phyloP scores from a whole-genome alignment of 2,797 vertebrate species.

The Syngnathus acus region DNA sequence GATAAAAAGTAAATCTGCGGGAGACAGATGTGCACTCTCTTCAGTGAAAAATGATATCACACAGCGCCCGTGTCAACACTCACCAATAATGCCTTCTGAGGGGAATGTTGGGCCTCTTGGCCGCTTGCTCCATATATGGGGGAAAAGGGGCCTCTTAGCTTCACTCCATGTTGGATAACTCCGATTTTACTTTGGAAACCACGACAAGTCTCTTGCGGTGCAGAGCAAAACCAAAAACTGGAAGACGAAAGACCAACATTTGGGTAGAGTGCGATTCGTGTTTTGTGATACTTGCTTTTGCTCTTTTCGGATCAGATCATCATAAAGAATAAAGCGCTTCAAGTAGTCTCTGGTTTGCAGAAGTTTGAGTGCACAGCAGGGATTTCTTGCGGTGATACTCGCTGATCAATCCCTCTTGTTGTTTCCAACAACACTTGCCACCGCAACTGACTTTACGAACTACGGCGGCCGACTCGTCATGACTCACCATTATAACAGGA shows the following conservation, averaged over 20 bases:
- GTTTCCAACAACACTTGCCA: not conserved
- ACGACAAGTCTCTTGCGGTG: constrained; percentile 28
- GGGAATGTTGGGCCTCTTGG: constrained; percentile 63
- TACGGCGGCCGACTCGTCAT: constrained; percentile 15
- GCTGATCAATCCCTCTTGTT: not conserved
- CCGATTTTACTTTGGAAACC: constrained; percentile 34
- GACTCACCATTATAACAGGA: constrained; percentile 35
- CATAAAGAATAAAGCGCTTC: not conserved
- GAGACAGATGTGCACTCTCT: constrained; percentile 42
- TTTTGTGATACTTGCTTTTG: not conserved
- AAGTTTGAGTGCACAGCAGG: not conserved
- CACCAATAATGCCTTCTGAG: constrained; percentile 55
- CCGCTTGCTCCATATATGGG: constrained; percentile 43
- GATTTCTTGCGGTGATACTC: not conserved
- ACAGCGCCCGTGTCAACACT: constrained; percentile 59
- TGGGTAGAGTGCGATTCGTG: constrained; percentile 1
- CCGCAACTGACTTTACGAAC: constrained; percentile 17
- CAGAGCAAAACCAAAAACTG: constrained; percentile 27
- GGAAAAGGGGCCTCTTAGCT: constrained; percentile 53
- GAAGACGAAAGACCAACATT: constrained; percentile 35
- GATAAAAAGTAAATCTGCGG: constrained; percentile 19
- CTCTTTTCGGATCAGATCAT: constrained; percentile 7
- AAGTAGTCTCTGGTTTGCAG: not conserved
- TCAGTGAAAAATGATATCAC: constrained; percentile 57
- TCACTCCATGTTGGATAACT: constrained; percentile 45